Base-by-base conservation (phyloP, 2,797 vertebrate genomes). In the Premnoplex brunnescens region DNA sequence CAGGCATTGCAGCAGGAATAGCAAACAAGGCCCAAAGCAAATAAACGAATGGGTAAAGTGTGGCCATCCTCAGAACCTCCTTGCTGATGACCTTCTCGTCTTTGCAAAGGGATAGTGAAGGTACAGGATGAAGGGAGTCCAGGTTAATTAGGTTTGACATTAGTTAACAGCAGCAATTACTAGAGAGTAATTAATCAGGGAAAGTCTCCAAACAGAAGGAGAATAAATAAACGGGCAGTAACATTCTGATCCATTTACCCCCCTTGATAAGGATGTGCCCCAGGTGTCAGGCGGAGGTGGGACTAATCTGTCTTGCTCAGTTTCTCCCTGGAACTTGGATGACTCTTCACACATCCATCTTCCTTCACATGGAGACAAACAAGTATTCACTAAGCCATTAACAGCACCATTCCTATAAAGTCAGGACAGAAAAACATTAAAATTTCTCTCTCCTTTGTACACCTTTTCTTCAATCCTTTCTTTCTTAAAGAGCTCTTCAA, bases 11-110 rank as follows among this genome's bases (percentile, higher is more conserved):
- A 95, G 97, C 96, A 98, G 98, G 98, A 98, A 99, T 98, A 99
- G 98, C 98, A 99, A 99, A 98, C 98, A 98, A 98, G 97, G 94
- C 91, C 94, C 91, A 98, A 98, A 98, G 98, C 98, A 99, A 99
- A 99, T 98, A 99, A 99, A 98, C 96, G 94, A 95, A 94, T 95
- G 94, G 93, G 85, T 82, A 87, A 97, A 97, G 96, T 79, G 95
- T 95, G 96, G 91, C 95, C 97, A 97, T 98, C 97, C 95, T 97
- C 92, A 93, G 92, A 97, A 95, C 92, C 95, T 96, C 93, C 97
- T 91, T 91, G 84, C 95, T 96, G 96, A 79, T 97, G 97, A 98
- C 97, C 98, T 97, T 91, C 96, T 97, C 24, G 2, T 96, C 88
- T 96, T 93, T 95, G 96, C 72, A 93, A 88, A 85, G 32, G 67